Evolutionary conservation across 2,113 vertebrate species (phyloP), one percentile per base, ranked within the genome.

Genomic region (Setophaga kirtlandii): DNA sequence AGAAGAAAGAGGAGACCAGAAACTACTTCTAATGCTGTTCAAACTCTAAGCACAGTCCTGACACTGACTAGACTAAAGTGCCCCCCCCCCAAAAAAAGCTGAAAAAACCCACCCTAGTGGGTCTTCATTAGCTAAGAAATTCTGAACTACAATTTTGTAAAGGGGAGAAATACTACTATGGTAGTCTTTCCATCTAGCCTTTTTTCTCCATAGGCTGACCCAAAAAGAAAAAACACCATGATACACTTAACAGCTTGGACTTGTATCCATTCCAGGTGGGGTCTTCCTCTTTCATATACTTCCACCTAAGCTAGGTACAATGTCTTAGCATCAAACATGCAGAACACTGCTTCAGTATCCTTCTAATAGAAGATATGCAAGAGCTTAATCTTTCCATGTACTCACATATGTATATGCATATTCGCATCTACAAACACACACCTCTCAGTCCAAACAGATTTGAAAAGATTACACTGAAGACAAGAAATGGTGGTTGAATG

Each of bases 401-500:
- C 12, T 75, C 28, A 30, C 2, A 31, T 37, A 5, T 4, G 6
- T 28, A 23, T 44, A 27, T 15, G 5, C 4, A 16, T 3, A 9
- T 23, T 20, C 5, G 22, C 19, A 41, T 37, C n/a, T 50, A 23
- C 41, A 85, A 22, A 52, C 35, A 37, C 17, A 35, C 5, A 37
- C 11, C 5, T 64, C 31, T 60, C 21, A 33, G n/a, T 52, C 44
- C 3, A 5, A 80, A 58, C 18, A 35, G 14, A 10, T 33, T 35
- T 3, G 2, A 37, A 89, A 94, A 73, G 5, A 10, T 22, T 31
- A 6, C 9, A 27, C 10, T 44, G 15, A 74, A 60, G 55, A 22
- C 21, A 89, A 88, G 35, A 77, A 95, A 87, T 47, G 12, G 41
- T 71, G 52, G 56, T 41, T 85, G 58, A 89, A 92, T 13, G 56